Evolutionary conservation across 2,888 invertebrate species (phyloP).

Genomic region (Cheiracanthium punctorium): DNA sequence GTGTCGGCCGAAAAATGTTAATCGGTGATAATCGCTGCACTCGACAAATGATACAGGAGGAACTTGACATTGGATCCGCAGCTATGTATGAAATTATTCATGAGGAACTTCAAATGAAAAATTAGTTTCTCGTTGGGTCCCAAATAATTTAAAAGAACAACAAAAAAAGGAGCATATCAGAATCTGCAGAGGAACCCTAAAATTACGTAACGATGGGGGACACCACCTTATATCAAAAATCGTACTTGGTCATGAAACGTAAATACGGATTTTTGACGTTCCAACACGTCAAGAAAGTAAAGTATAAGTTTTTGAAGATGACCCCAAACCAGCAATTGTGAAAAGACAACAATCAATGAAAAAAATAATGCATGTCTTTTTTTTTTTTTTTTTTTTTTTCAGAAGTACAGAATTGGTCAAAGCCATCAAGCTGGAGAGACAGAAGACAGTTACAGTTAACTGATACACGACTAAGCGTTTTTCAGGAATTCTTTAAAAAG

Average conservation of each 20-base stretch:
- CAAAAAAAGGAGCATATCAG: background rate
- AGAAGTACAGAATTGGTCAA: constrained; percentile 7
- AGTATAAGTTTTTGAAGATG: background rate
- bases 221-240: too few relatives aligned
- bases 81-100: background rate
- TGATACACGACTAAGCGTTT: constrained; percentile 29
- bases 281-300: constrained; percentile 2
- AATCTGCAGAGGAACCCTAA: too few relatives aligned
- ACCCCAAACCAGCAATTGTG: background rate
- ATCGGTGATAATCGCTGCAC: background rate
- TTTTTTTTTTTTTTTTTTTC: too few relatives aligned
- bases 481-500: constrained; percentile 15
- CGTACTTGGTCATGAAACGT: too few relatives aligned
- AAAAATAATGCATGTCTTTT: constrained; percentile 20
- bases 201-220: too few relatives aligned
- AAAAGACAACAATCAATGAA: background rate
- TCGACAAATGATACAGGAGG: background rate
- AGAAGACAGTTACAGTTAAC: constrained; percentile 14
- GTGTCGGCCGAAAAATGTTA: background rate
- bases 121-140: constrained; percentile 12
- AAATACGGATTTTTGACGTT: background rate
- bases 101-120: background rate
- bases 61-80: background rate
- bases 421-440: background rate
- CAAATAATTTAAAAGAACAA: constrained; percentile 16